Evolutionary conservation across 2,113 vertebrate genomes (phyloP), one percentile per base, ranked within the genome.

Genomic region (Nicator chloris): DNA sequence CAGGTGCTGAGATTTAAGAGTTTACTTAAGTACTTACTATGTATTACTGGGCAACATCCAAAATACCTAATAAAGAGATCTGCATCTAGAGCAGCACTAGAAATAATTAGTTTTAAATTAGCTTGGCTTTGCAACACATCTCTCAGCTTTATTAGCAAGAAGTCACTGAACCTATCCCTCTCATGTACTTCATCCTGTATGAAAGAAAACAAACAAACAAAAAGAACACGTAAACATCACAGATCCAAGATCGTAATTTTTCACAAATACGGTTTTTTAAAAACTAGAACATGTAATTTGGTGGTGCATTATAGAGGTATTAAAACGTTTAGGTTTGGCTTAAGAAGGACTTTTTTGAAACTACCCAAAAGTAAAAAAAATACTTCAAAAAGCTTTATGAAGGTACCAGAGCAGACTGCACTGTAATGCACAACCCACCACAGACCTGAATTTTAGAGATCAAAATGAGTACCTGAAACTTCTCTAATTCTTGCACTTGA

Each of bases 111-210:
- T 89, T 99, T 99, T 82, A 99, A 94, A 75, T 98, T 90, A 35
- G 97, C 87, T 30, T 99, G 98, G 30, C 97, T 98, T 89, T 98
- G 98, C 78, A 99, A 96, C 42, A 99, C 84, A 66, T 99, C 99
- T 88, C 98, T 98, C 92, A 99, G 96, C 96, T 99, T 99, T 26
- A 98, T 99, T 92, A 99, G 97, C 92, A 99, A 97, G 97, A 99
- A 99, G 97, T 99, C 99, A 40, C 98, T 99, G 95, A 99, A 98
- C 56, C 99, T 98, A 93, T 99, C 99, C 13, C 99, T 98, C 97
- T 99, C 99, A 42, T 99, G 99, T 37, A 99, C 99, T 98, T 99
- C 99, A 96, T 99, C 99, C 99, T 99, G 47, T 75, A 87, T 63
- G 11, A 96, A 90, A 92, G 7, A 63, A 68, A 66, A 11, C 37